Percentiles rank a stretch among this genome's conserved stretches.
These are phyloP conservation scores for Fulmarus glacialis DNA, from an alignment of 2,113 vertebrate species.

Conservation along the genomic window DNA sequence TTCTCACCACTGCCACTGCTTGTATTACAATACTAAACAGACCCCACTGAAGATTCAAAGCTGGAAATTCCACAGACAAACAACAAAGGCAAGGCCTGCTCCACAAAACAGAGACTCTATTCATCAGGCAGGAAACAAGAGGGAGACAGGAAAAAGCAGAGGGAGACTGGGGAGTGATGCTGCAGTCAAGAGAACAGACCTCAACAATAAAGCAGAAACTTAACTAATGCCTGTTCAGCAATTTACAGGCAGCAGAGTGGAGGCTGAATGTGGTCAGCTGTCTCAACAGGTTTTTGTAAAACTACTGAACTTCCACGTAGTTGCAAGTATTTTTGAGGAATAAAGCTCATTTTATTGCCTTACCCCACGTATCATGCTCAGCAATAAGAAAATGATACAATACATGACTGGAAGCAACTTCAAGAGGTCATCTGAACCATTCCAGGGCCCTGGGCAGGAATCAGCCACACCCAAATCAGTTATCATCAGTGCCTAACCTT, in stretches of 20 bases:
- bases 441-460: not conserved
- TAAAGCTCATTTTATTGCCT: not conserved
- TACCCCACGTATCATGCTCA: not conserved
- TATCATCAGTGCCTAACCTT: not conserved
- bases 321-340: not conserved
- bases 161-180: not conserved
- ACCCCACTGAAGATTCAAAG: not conserved
- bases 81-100: not conserved
- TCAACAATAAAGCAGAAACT: not conserved
- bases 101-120: not conserved
- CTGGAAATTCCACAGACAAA: not conserved
- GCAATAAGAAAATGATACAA: not conserved
- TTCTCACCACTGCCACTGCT: not conserved
- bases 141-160: not conserved
- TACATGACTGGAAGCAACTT: rapidly evolving
- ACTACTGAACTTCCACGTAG: not conserved
- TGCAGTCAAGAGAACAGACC: not conserved
- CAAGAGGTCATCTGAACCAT: not conserved
- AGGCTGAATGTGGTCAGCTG: not conserved
- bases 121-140: not conserved
- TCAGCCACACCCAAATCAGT: rapidly evolving
- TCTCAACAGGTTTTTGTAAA: not conserved
- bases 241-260: not conserved
- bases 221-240: not conserved
- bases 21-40: not conserved